These are phyloP conservation scores for Andrena trimmerana DNA, from an alignment of 2,888 invertebrate genomes.

Conservation along the genomic window DNA sequence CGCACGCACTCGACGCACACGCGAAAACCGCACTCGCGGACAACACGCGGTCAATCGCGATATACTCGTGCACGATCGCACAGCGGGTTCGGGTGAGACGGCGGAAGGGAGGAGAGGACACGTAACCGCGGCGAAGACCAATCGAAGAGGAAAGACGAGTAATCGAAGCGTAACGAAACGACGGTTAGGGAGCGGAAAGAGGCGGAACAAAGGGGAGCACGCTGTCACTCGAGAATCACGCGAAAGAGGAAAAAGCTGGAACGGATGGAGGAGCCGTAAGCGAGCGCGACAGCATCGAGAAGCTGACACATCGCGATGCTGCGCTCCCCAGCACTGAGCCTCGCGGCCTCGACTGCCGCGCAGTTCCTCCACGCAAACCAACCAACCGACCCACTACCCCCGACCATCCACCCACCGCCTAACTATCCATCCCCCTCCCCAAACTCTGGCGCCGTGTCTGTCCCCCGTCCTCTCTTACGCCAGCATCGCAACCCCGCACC, in stretches of 20 bases:
- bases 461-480: constrained; percentile 55
- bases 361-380: constrained; percentile 84
- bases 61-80: constrained; percentile 10
- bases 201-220: background rate
- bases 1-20: constrained; percentile 51
- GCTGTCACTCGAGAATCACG: constrained; percentile 43
- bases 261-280: constrained; percentile 69
- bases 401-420: constrained; percentile 72
- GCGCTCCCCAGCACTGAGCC: constrained; percentile 84
- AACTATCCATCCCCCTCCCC: constrained; percentile 64
- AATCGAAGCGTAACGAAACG: background rate
- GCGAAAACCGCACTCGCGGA: constrained; percentile 37
- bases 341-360: constrained; percentile 85
- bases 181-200: constrained; percentile 2
- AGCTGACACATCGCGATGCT: constrained; percentile 83
- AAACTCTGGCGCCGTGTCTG: constrained; percentile 61
- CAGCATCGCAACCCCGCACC: constrained; percentile 59
- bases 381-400: constrained; percentile 79
- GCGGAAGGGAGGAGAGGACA: background rate
- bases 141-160: background rate
- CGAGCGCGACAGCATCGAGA: constrained; percentile 79
- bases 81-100: background rate
- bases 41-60: constrained; percentile 27
- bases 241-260: constrained; percentile 41
- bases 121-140: background rate